Percentiles rank a stretch among this genome's conserved stretches.
phyloP scores from a whole-genome alignment of 2,113 vertebrate genomes.

The Ceuthmochares aereus region DNA sequence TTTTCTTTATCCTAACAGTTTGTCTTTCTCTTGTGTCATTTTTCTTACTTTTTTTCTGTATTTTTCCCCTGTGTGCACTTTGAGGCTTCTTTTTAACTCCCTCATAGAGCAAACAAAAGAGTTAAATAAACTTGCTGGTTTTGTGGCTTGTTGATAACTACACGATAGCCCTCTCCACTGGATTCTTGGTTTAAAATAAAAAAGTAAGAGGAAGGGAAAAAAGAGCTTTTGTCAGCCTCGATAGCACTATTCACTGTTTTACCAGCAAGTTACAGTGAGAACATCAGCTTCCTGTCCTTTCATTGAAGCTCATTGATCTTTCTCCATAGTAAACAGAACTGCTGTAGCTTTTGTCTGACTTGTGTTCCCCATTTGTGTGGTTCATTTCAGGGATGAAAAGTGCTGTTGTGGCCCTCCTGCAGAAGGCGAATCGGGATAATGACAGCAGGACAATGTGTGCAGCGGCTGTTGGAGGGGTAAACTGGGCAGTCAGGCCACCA shows the following conservation, averaged over 20 bases:
- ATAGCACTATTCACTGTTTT: slow-evolving; percentile 57
- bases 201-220: background rate
- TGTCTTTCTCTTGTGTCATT: background rate
- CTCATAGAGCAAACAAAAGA: slow-evolving; percentile 31
- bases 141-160: slow-evolving; percentile 64
- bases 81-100: slow-evolving; percentile 7
- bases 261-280: slow-evolving; percentile 72
- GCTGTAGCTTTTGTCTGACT: slow-evolving; percentile 72
- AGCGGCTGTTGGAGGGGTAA: background rate
- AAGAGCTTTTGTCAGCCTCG: slow-evolving; percentile 57
- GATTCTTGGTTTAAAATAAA: slow-evolving; percentile 54
- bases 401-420: slow-evolving; percentile 57
- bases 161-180: slow-evolving; percentile 43
- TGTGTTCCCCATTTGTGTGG: slow-evolving; percentile 48
- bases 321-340: slow-evolving; percentile 62
- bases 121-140: slow-evolving; percentile 61
- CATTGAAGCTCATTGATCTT: slow-evolving; percentile 72
- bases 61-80: background rate
- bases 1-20: background rate
- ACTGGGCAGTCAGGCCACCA: background rate
- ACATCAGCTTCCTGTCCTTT: slow-evolving; percentile 77
- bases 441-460: background rate
- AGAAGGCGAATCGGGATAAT: slow-evolving; percentile 24
- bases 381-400: slow-evolving; percentile 62
- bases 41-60: background rate